These are phyloP conservation scores for Anodontia alba DNA, from an alignment of 2,888 invertebrate genomes.

Conservation along the genomic window DNA sequence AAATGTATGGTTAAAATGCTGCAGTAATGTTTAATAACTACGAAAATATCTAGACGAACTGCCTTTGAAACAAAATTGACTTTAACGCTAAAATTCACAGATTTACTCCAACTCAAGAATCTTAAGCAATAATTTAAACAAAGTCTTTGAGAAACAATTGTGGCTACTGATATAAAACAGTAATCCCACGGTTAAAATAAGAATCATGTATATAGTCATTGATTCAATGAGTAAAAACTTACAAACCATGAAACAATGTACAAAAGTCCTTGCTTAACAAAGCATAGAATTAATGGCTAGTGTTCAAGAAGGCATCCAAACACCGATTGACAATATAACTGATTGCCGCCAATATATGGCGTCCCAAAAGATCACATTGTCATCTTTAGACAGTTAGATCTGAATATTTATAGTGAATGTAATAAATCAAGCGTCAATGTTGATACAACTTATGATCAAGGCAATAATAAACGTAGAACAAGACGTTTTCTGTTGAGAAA, in stretches of 20 bases:
- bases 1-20: too few relatives aligned
- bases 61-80: too few relatives aligned
- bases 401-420: slow-evolving; percentile 45
- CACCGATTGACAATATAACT: slow-evolving; percentile 8
- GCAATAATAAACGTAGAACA: not conserved
- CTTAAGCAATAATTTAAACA: too few relatives aligned
- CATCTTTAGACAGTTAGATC: slow-evolving; percentile 47
- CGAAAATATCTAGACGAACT: too few relatives aligned
- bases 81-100: too few relatives aligned
- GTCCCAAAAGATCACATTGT: not conserved
- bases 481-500: slow-evolving; percentile 9
- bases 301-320: not conserved
- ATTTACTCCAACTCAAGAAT: too few relatives aligned
- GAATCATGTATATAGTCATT: too few relatives aligned
- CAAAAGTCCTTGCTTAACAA: not conserved
- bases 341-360: slow-evolving; percentile 11
- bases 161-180: too few relatives aligned
- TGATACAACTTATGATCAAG: slow-evolving; percentile 19
- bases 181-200: too few relatives aligned
- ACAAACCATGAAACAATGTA: not conserved
- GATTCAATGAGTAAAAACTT: too few relatives aligned
- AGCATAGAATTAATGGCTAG: not conserved
- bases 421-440: slow-evolving; percentile 33
- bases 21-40: too few relatives aligned
- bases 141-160: too few relatives aligned